phyloP scores from a whole-genome alignment of 2,797 vertebrate species.

The Pygocentrus nattereri region DNA sequence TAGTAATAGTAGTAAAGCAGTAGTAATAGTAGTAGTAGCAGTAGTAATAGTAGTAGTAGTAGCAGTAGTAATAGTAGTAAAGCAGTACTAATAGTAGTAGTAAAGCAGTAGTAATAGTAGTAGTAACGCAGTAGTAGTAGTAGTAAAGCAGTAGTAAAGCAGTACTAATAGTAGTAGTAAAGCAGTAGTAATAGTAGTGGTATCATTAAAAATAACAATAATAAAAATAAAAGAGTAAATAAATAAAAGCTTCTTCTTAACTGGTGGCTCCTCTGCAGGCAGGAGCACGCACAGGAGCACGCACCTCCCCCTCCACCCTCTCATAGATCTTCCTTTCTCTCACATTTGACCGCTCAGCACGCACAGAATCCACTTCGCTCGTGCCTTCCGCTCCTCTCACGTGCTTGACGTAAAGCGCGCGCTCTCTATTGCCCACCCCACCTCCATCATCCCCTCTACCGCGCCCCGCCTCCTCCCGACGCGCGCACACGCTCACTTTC shows the following conservation, averaged over 20 bases:
- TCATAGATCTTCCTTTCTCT: not conserved
- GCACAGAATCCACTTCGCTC: constrained; percentile 3
- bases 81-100: no score
- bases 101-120: no score
- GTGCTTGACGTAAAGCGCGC: constrained; percentile 24
- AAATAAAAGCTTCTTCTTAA: not conserved
- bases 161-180: not conserved
- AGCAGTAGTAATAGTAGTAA: no score
- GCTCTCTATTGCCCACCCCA: not conserved
- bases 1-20: no score
- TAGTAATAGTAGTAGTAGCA: no score
- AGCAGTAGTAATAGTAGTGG: not conserved
- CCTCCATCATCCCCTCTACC: constrained; percentile 1
- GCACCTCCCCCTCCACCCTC: not conserved
- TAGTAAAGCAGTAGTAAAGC: no score
- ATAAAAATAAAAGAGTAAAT: not conserved
- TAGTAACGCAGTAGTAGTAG: no score
- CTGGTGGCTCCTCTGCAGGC: not conserved
- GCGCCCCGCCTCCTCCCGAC: constrained; percentile 8
- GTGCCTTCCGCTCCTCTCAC: constrained; percentile 8
- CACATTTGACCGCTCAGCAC: constrained; percentile 7
- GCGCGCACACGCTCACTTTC: constrained; percentile 21
- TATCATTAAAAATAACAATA: not conserved
- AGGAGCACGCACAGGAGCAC: not conserved
- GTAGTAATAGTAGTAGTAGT: no score